Evolutionary conservation across 2,113 vertebrate genomes (phyloP), one percentile per base, ranked within the genome.

Genomic region (Vulpes lagopus): DNA sequence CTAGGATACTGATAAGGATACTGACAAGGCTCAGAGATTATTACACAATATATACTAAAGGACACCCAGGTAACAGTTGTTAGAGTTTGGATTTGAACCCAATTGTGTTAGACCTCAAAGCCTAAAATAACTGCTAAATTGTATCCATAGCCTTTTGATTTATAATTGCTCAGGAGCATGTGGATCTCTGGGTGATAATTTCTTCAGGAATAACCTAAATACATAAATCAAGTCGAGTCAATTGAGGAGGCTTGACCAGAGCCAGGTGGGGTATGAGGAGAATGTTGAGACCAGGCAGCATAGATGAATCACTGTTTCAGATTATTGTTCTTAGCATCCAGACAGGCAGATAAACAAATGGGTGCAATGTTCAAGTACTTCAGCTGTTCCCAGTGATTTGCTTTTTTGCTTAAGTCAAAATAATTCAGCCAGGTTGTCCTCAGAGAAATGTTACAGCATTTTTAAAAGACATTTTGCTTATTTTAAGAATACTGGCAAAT

Each of bases 401-500:
- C 8, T 16, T 96, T 94, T 91, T 80, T 55, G 51, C 78, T 55
- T 65, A 89, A 96, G 62, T 80, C 60, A 76, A 91, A 94, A 89
- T 32, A 96, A 92, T 53, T 87, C 65, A 92, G 74, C 20, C 74
- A 96, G 94, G 12, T 60, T 97, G 49, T 96, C 92, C 88, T 95
- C 65, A 89, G 64, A 94, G 32, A 89, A 95, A 92, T 89, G 23
- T 73, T 80, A 95, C 9, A 92, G 32, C 22, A 19, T 76, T 92
- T 92, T 71, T 14, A 83, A 62, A 73, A 89, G 64, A 62, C 89
- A 11, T 91, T 92, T 91, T 51, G 27, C 53, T 97, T 95, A 76
- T 84, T 87, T 97, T 82, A 49, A 96, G 86, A 97, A 76, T 59
- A 84, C 73, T 97, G 92, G 91, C 95, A 96, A 97, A 32, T 62